These are phyloP conservation scores for Apamea epomidion DNA, from an alignment of 2,888 invertebrate species.

Conservation along the genomic window DNA sequence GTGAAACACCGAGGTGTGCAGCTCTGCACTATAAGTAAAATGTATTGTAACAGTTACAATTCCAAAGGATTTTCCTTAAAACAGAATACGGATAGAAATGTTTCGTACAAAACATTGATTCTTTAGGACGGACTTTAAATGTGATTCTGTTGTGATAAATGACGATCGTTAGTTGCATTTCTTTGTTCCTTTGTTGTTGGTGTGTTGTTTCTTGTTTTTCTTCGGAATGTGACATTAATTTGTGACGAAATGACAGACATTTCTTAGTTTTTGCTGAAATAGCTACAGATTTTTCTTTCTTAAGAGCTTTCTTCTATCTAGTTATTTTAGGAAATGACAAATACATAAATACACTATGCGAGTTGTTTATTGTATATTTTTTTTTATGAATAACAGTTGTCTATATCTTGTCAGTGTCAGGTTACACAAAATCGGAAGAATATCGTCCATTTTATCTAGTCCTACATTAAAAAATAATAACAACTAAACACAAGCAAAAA, in stretches of 20 bases:
- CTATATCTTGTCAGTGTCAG: too few relatives aligned
- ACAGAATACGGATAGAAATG: slow-evolving; percentile 67
- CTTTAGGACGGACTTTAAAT: slow-evolving; percentile 66
- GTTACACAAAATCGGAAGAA: not conserved
- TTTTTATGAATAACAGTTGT: not conserved
- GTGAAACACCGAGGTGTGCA: slow-evolving; percentile 71
- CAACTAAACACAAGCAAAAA: slow-evolving; percentile 53
- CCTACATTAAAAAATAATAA: slow-evolving; percentile 56
- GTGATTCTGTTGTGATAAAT: slow-evolving; percentile 69
- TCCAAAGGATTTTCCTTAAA: slow-evolving; percentile 65
- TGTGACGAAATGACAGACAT: slow-evolving; percentile 51
- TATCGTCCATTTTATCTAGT: not conserved
- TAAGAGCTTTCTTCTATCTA: not conserved
- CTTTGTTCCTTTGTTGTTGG: slow-evolving; percentile 66
- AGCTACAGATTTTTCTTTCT: slow-evolving; percentile 10
- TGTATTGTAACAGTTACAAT: slow-evolving; percentile 65
- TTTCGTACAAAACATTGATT: slow-evolving; percentile 66
- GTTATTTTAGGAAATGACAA: slow-evolving; percentile 12
- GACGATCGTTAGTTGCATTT: slow-evolving; percentile 68
- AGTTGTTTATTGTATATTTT: not conserved
- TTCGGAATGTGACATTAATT: slow-evolving; percentile 62
- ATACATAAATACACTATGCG: not conserved
- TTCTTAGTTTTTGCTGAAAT: slow-evolving; percentile 30
- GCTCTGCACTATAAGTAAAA: slow-evolving; percentile 70
- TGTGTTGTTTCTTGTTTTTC: slow-evolving; percentile 54